phyloP scores from a whole-genome alignment of 2,888 invertebrate genomes.

The Sturmia bella region DNA sequence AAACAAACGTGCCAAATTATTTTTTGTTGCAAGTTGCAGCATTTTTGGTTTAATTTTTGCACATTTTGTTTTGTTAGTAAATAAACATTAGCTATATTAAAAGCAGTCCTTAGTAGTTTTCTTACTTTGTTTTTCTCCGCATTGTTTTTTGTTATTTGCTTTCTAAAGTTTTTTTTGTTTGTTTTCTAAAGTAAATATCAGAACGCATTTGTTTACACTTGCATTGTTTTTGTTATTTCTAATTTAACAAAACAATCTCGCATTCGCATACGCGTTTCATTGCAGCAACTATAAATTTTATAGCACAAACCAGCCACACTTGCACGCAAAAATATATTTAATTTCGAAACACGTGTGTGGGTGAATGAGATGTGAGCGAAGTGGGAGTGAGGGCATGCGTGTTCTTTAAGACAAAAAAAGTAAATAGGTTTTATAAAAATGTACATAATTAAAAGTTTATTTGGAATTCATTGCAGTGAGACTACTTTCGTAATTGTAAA shows the following conservation, averaged over 20 bases:
- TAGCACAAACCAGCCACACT: too few species aligned
- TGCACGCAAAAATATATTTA: slow-evolving; percentile 31
- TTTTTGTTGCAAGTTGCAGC: neutral
- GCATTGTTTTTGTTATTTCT: slow-evolving; percentile 13
- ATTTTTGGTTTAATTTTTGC: neutral
- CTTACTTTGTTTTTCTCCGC: neutral
- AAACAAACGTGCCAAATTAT: too few species aligned
- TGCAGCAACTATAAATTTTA: too few species aligned
- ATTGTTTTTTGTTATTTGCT: neutral
- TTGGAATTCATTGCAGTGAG: neutral
- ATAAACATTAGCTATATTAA: slow-evolving; percentile 48
- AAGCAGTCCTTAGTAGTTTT: slow-evolving; percentile 13
- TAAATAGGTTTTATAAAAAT: slow-evolving; percentile 6
- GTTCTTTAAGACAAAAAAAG: slow-evolving; percentile 2
- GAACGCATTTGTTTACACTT: slow-evolving; percentile 58
- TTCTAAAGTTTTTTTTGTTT: slow-evolving; percentile 1
- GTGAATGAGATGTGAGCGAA: too few species aligned
- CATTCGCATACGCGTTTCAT: neutral
- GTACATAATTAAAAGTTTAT: slow-evolving; percentile 11
- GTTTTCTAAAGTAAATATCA: slow-evolving; percentile 48
- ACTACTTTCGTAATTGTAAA: neutral
- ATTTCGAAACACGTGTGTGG: slow-evolving; percentile 15
- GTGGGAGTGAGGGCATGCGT: neutral
- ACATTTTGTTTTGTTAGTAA: slow-evolving; percentile 15
- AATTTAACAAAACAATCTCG: neutral